A percentile compares a stretch with the other conserved stretches of the same genome.
Conservation (phyloP, 2,113 vertebrate genomes). For the Cranoglanis bouderius region DNA sequence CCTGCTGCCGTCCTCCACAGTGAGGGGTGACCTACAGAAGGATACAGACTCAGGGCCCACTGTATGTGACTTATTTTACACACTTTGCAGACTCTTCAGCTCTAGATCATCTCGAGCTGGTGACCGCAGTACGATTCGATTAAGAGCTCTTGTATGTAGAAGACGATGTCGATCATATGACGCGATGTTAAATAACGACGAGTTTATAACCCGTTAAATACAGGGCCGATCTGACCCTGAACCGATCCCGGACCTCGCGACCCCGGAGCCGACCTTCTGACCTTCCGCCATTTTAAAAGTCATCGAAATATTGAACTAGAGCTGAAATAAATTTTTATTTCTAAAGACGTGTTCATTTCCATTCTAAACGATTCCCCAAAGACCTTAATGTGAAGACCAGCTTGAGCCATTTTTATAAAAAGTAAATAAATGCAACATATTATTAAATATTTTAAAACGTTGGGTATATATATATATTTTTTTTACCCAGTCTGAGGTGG, state of each 20-base stretch:
- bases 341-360: too few species aligned
- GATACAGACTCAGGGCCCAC: background rate
- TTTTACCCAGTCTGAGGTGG: background rate
- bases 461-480: too few species aligned
- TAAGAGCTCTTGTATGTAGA: background rate
- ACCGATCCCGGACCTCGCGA: background rate
- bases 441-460: conserved; percentile 20
- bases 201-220: background rate
- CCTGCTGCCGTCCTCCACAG: background rate
- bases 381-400: background rate
- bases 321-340: background rate
- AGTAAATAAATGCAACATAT: background rate
- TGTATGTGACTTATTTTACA: background rate
- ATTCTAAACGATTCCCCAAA: background rate
- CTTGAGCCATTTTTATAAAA: background rate
- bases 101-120: background rate
- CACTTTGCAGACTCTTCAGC: background rate
- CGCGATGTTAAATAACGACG: background rate
- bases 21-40: background rate
- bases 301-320: background rate
- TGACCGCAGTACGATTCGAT: background rate
- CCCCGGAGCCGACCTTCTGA: background rate
- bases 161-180: background rate
- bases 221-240: background rate
- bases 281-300: background rate